phyloP scores from a whole-genome alignment of 2,888 invertebrate species.

The Apodemia zela region DNA sequence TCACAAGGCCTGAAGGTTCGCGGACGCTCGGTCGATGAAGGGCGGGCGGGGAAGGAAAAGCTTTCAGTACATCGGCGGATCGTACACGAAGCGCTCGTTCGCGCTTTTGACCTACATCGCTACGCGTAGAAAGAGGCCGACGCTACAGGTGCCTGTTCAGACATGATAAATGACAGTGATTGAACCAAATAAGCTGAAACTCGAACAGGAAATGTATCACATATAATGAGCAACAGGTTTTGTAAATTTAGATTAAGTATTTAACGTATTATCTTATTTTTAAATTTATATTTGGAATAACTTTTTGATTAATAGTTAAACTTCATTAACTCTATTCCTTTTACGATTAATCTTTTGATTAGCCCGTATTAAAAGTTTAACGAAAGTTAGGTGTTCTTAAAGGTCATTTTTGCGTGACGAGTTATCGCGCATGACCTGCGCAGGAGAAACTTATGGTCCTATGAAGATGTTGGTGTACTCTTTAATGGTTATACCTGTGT shows the following conservation, averaged over 20 bases:
- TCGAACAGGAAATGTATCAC: slow-evolving; percentile 15
- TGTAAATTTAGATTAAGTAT: slow-evolving; percentile 40
- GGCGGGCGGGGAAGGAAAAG: slow-evolving; percentile 47
- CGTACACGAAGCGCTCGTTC: slow-evolving; percentile 47
- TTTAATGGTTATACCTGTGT: slow-evolving; percentile 35
- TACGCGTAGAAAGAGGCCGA: slow-evolving; percentile 50
- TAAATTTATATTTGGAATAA: slow-evolving; percentile 17
- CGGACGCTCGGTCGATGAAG: slow-evolving; percentile 47
- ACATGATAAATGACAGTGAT: slow-evolving; percentile 58
- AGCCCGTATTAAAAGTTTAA: slow-evolving; percentile 44
- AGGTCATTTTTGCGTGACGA: slow-evolving; percentile 41
- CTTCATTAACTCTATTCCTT: slow-evolving; percentile 29
- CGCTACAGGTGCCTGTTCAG: slow-evolving; percentile 59
- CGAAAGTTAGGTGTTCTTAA: slow-evolving; percentile 43
- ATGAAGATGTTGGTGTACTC: slow-evolving; percentile 18
- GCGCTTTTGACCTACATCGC: slow-evolving; percentile 24
- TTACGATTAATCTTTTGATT: slow-evolving; percentile 32
- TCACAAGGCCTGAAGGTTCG: slow-evolving; percentile 18
- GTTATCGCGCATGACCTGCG: slow-evolving; percentile 66
- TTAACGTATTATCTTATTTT: background rate
- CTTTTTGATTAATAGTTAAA: background rate
- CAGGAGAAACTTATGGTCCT: slow-evolving; percentile 50
- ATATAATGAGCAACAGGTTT: slow-evolving; percentile 29
- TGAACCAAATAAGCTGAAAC: slow-evolving; percentile 32
- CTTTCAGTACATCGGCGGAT: slow-evolving; percentile 51